Base-by-base conservation (phyloP, 1,140 invertebrate species). In the Bombus superbus region DNA sequence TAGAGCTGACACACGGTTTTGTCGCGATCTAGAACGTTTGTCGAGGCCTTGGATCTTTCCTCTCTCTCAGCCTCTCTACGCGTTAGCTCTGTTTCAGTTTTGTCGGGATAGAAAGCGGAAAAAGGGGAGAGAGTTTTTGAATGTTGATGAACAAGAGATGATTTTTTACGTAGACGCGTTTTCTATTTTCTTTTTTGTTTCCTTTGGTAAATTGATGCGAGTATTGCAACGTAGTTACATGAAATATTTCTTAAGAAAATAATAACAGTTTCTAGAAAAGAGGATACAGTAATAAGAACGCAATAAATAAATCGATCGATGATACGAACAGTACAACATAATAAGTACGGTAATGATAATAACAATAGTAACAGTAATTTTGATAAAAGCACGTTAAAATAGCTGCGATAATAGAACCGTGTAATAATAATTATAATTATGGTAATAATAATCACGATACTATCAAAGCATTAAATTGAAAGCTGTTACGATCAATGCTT, bases 391-490 rank as follows among this genome's bases (percentile, higher is more conserved):
- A 53, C 4, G 35, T 32, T 25, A 18, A 53, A 75, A 35, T 75
- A 53, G 8, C n/a, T 47, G 44, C 73, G 42, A 35, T 75, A 75
- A 53, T 75, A 44, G 40, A 13, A 35, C 6, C 22, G 25, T 13
- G 42, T 25, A 72, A 42, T 72, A 72, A 72, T 42, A 22, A 25
- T 72, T 42, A n/a, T 25, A 75, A 75, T 35, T 25, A 53, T 53
- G 13, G n/a, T 42, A n/a, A 72, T 72, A 72, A 28, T 25, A 40
- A 73, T n/a, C 38, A 28, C 25, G 13, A 32, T 47, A 74, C 15
- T n/a, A 35, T 75, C 25, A 75, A 53, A 53, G 73, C 42, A 53
- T 42, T 40, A 32, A 74, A 74, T 47, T 74, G 72, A 74, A 35
- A 74, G 42, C 42, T 74, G 15, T 35, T 74, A 35, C 42, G 15